Evolutionary conservation across 2,797 vertebrate species (phyloP).

Genomic region (Margarornis squamiger): DNA sequence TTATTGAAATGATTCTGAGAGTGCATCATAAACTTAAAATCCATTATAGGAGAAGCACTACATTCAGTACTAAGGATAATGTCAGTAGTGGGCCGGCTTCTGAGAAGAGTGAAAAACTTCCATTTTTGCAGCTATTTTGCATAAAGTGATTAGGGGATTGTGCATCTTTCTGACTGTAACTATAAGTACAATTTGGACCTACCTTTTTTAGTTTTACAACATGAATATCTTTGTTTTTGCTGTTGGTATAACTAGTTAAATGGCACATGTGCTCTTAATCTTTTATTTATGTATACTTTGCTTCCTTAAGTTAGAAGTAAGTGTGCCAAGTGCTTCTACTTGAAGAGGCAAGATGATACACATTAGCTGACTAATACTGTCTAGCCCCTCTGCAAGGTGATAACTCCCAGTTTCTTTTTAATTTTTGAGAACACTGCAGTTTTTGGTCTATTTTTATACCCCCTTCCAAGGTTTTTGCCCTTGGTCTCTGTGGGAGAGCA

Average conservation of each 20-base stretch:
- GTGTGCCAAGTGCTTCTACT: neutral
- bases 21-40: slow-evolving; percentile 35
- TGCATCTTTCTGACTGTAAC: neutral
- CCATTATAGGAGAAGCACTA: neutral
- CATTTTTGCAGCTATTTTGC: neutral
- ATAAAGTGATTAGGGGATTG: neutral
- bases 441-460: neutral
- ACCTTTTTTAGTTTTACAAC: neutral
- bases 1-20: slow-evolving; percentile 40
- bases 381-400: neutral
- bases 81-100: neutral
- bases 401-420: neutral
- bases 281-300: neutral
- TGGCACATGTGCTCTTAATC: neutral
- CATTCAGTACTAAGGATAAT: neutral
- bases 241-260: neutral
- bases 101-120: neutral
- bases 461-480: neutral
- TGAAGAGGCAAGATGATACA: neutral
- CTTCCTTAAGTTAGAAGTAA: neutral
- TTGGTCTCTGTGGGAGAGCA: neutral
- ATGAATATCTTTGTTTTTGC: neutral
- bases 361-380: neutral
- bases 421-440: neutral
- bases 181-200: neutral